Percentiles rank a stretch among this genome's conserved stretches.
These are phyloP conservation scores for Agrypnia vestita DNA, from an alignment of 1,140 invertebrate species.

Conservation along the genomic window DNA sequence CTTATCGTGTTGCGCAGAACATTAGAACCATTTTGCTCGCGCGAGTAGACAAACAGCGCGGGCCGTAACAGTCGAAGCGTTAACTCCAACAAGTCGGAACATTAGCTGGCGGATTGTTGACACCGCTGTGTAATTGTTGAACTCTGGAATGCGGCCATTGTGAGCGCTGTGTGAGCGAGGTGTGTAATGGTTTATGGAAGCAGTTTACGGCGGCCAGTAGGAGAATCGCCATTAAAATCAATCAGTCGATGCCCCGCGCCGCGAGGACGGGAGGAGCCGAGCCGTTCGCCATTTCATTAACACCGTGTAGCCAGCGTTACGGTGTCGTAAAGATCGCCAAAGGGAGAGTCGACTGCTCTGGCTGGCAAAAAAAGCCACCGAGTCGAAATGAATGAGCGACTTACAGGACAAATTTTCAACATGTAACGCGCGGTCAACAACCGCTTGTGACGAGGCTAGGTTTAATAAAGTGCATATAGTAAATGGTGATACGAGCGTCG, in stretches of 20 bases:
- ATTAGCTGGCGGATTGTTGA: neutral
- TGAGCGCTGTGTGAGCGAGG: neutral
- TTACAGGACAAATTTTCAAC: neutral
- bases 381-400: neutral
- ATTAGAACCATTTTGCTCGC: no score
- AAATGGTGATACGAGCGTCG: no score
- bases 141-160: neutral
- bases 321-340: neutral
- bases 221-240: slow-evolving; percentile 35
- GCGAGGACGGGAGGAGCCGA: neutral
- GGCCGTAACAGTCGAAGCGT: neutral
- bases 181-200: slow-evolving; percentile 28
- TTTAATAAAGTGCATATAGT: no score
- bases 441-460: no score
- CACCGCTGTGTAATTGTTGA: neutral
- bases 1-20: no score
- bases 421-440: no score
- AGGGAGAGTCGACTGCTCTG: neutral
- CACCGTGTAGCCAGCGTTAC: slow-evolving; percentile 12
- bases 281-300: slow-evolving; percentile 31
- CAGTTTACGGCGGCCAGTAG: slow-evolving; percentile 1
- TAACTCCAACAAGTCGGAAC: neutral
- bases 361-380: neutral
- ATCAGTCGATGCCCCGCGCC: slow-evolving; percentile 8
- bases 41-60: no score